A percentile compares a stretch with the other conserved stretches of the same genome.
Evolutionary conservation across 2,888 invertebrate species (phyloP).

Genomic region (Spodoptera picta): DNA sequence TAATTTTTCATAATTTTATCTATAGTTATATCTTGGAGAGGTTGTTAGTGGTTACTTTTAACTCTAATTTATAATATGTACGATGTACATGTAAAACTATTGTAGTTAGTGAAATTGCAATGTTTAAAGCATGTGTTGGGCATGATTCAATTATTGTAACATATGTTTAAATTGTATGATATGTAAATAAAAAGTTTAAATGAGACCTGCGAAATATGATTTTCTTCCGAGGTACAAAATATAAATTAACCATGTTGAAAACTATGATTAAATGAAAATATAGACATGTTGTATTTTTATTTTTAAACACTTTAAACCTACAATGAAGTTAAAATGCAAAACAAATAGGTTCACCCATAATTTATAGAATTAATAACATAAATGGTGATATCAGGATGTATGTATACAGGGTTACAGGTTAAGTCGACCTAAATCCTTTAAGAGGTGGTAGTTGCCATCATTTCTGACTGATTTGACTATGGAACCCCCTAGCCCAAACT

Average conservation of each 20-base stretch:
- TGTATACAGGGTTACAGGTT: too few relatives aligned
- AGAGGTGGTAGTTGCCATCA: too few relatives aligned
- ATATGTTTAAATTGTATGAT: conserved; percentile 84
- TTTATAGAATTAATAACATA: too few relatives aligned
- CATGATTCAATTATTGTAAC: conserved; percentile 79
- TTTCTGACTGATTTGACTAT: too few relatives aligned
- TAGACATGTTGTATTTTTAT: conserved; percentile 68
- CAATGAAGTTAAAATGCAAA: too few relatives aligned
- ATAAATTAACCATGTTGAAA: conserved; percentile 88
- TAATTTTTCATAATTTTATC: conserved; percentile 84
- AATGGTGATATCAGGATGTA: too few relatives aligned
- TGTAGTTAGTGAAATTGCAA: conserved; percentile 83
- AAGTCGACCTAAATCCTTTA: too few relatives aligned
- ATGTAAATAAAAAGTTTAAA: conserved; percentile 87
- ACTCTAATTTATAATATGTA: conserved; percentile 75
- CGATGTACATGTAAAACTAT: conserved; percentile 84
- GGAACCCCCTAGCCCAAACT: too few relatives aligned
- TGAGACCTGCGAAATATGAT: conserved; percentile 87
- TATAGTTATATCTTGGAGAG: conserved; percentile 73
- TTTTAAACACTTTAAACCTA: neutral
- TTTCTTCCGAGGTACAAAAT: conserved; percentile 89
- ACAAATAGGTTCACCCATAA: too few relatives aligned
- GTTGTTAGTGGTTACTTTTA: conserved; percentile 78
- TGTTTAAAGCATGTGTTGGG: conserved; percentile 74
- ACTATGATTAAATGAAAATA: conserved; percentile 87